Evolutionary conservation across 2,113 vertebrate genomes (phyloP).

Genomic region (Eonycteris spelaea): DNA sequence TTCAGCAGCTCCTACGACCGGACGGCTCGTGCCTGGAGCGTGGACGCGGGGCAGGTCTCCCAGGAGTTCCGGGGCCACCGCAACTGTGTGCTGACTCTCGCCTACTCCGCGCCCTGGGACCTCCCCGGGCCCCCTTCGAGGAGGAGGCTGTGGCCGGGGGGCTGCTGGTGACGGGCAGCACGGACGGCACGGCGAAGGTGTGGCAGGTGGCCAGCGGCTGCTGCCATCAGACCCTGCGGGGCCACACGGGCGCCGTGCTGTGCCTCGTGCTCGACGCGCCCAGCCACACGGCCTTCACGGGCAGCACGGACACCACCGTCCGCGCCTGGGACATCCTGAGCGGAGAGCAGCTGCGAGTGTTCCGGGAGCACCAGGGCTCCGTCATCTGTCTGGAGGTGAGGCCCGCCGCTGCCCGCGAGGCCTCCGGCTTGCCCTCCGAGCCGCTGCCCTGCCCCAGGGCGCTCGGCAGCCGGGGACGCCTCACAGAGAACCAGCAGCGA

Average conservation of each 20-base stretch:
- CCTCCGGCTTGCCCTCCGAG: constrained; percentile 71
- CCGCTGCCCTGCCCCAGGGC: constrained; percentile 49
- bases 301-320: constrained; percentile 86
- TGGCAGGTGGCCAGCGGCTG: constrained; percentile 87
- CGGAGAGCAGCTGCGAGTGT: constrained; percentile 84
- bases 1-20: constrained; percentile 89
- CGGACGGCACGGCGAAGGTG: constrained; percentile 86
- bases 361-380: constrained; percentile 87
- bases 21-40: constrained; percentile 85
- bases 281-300: constrained; percentile 84
- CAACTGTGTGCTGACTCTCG: constrained; percentile 86
- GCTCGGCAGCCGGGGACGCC: accelerated
- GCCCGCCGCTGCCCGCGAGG: constrained; percentile 40
- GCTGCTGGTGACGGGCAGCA: constrained; percentile 87
- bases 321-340: constrained; percentile 87
- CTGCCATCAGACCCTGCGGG: constrained; percentile 86
- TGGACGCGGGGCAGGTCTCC: constrained; percentile 82
- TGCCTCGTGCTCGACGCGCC: constrained; percentile 84
- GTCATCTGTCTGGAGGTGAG: constrained; percentile 89
- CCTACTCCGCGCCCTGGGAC: constrained; percentile 83
- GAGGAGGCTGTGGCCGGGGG: constrained; percentile 76
- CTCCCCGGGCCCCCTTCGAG: constrained; percentile 72
- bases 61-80: constrained; percentile 86
- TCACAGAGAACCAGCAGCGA: no score
- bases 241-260: constrained; percentile 86